phyloP scores from a whole-genome alignment of 2,797 vertebrate genomes.

The Malacoraja senta region DNA sequence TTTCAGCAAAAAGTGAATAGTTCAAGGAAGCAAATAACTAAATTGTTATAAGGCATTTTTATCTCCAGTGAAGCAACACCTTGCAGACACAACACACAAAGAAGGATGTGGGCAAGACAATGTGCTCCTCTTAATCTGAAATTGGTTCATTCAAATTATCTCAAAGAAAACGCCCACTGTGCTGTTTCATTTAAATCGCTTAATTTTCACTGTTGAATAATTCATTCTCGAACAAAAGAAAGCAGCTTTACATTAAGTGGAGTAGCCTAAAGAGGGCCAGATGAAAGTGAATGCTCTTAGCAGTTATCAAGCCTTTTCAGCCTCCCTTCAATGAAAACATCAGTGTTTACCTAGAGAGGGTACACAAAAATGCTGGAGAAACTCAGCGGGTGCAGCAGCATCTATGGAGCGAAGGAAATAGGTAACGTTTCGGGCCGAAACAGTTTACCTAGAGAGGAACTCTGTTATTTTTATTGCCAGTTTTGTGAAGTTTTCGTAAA shows the following conservation, averaged over 20 bases:
- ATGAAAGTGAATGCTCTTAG: neutral
- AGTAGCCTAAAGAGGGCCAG: neutral
- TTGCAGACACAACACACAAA: too few species aligned
- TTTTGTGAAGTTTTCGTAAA: neutral
- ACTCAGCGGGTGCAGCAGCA: too few species aligned
- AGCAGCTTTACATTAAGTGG: neutral
- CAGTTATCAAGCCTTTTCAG: neutral
- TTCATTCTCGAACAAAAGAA: neutral
- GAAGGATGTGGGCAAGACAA: neutral
- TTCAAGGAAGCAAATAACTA: neutral
- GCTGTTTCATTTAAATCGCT: slow-evolving; percentile 1
- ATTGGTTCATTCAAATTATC: neutral
- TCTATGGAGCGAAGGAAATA: too few species aligned
- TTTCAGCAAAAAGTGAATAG: neutral
- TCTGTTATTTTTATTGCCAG: neutral
- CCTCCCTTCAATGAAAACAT: neutral
- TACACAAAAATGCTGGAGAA: too few species aligned
- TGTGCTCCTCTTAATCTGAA: neutral
- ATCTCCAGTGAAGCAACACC: too few species aligned
- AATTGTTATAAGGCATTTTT: neutral
- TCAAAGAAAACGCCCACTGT: neutral
- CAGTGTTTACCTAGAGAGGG: neutral
- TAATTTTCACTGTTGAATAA: slow-evolving; percentile 16
- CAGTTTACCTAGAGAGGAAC: neutral
- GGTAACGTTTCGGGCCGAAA: too few species aligned